Base-by-base conservation (phyloP, 2,797 vertebrate genomes). In the Eulemur albifrons region DNA sequence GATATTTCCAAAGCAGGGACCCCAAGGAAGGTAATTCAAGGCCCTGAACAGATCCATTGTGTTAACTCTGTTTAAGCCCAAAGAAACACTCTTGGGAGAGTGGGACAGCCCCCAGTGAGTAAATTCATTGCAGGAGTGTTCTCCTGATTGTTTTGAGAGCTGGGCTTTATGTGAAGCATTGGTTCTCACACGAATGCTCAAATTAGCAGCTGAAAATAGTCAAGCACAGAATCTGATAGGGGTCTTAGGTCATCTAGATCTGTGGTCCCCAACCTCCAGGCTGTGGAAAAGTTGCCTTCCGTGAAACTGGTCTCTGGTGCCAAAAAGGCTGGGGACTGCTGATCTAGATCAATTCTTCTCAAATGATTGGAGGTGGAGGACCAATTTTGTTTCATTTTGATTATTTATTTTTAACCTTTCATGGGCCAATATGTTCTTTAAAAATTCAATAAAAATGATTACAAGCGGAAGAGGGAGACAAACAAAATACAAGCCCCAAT, bases 381-480 rank as follows among this genome's bases (percentile, higher is more conserved):
- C 11, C 21, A 4, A 7, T 57, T 72, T 73, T 40, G 15, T 88
- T 88, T 91, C 30, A 18, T 43, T 81, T 79, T 75, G 38, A n/a
- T 23, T 87, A 65, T 79, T 90, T 79, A 80, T 59, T 93, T 95
- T 70, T 91, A 75, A 89, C 11, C 18, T 92, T 48, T 88, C 17
- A 61, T 3, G 9, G 30, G 18, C 52, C 18, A 59, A 59, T 9
- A 40, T 0, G 32, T 12, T 82, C 77, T 54, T 32, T 0, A 35
- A 35, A 65, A 84, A 52, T 57, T 50, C 1, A 88, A 30, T 81
- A 23, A 73, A 81, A 90, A 67, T 54, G 35, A 73, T 21, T 81
- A 57, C 59, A 93, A 48, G 40, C 12, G 14, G 23, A 81, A 50
- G 32, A 52, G 57, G 45, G 17, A 73, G 7, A 65, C 3, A 77